Evolutionary conservation across 2,797 vertebrate species (phyloP), one percentile per base, ranked within the genome.

Genomic region (Hoplostethus atlanticus): DNA sequence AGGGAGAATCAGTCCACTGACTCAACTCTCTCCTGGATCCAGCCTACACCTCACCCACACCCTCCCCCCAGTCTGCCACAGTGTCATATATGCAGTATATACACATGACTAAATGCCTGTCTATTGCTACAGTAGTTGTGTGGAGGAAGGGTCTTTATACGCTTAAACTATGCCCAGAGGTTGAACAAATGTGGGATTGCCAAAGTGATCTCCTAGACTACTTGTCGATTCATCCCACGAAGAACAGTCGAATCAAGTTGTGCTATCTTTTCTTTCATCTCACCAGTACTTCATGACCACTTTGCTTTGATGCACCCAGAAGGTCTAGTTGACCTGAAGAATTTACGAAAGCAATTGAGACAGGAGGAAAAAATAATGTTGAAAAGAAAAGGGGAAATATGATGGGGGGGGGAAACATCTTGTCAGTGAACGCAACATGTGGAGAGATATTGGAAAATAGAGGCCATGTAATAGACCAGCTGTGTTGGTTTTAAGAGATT

Each of bases 401-500:
- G 2, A 28, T 28, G 28, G 28, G 28, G 28, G 28, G 21, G 21
- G 21, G 21, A 67, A 58, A 0, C 0, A 7, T 50, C 8, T 61
- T 16, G 38, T 52, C 13, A 36, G 44, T 16, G 11, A 44, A 57
- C 47, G 5, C 17, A 59, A 66, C 8, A 55, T 66, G 51, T 64
- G 16, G 51, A 31, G 3, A 50, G 17, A 44, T 3, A 7, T 3
- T 40, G 30, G 17, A 21, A 40, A 65, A 67, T 5, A 56, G 21
- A 61, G 21, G 21, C 30, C 10, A 10, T 48, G 40, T 2, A 52
- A 16, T 31, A 12, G n/a, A 75, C 51, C 84, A 86, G 77, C 89
- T 90, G 86, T 79, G 66, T 64, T 68, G 36, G 67, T 73, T 61
- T 54, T 47, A 81, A 71, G 80, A 86, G 84, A 72, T 84, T 85